Percentiles rank a stretch among this genome's conserved stretches.
These are phyloP conservation scores for Melanotaenia maccullochi DNA, from an alignment of 2,797 vertebrate species.

Conservation along the genomic window DNA sequence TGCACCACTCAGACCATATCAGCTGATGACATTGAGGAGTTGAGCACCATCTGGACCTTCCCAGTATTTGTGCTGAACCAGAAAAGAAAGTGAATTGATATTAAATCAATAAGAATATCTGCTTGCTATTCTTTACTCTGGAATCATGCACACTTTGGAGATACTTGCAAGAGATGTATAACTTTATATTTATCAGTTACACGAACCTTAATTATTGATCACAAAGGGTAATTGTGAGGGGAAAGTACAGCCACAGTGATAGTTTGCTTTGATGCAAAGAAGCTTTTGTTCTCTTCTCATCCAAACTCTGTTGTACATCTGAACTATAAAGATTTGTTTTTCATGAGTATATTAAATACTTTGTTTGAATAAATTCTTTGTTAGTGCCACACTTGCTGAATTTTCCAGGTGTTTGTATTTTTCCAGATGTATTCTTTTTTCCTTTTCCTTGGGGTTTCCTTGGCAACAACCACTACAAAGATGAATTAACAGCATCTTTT, in stretches of 20 bases:
- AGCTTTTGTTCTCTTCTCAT: constrained; percentile 13
- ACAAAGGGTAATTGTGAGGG: constrained; percentile 13
- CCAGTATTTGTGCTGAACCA: neutral
- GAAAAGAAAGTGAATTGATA: neutral
- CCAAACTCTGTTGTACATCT: constrained; percentile 17
- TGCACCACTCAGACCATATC: constrained; percentile 42
- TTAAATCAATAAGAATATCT: neutral
- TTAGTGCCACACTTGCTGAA: neutral
- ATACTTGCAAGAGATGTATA: constrained; percentile 9
- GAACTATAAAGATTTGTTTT: constrained; percentile 22
- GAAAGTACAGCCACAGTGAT: constrained; percentile 6
- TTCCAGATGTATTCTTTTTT: neutral
- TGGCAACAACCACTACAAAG: constrained; percentile 15
- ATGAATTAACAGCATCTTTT: constrained; percentile 14
- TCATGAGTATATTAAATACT: constrained; percentile 3
- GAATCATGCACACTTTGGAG: neutral
- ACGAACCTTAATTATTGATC: constrained; percentile 6
- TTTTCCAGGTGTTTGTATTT: constrained; percentile 28
- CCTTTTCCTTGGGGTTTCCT: constrained; percentile 6
- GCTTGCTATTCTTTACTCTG: neutral
- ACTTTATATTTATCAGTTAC: constrained; percentile 10
- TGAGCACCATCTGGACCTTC: constrained; percentile 21
- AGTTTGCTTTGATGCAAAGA: constrained; percentile 4
- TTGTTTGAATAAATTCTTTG: constrained; percentile 32
- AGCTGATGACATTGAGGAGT: constrained; percentile 51